Evolutionary conservation across 2,797 vertebrate species (phyloP), one percentile per base, ranked within the genome.

Genomic region (Hafferia zeledoni): DNA sequence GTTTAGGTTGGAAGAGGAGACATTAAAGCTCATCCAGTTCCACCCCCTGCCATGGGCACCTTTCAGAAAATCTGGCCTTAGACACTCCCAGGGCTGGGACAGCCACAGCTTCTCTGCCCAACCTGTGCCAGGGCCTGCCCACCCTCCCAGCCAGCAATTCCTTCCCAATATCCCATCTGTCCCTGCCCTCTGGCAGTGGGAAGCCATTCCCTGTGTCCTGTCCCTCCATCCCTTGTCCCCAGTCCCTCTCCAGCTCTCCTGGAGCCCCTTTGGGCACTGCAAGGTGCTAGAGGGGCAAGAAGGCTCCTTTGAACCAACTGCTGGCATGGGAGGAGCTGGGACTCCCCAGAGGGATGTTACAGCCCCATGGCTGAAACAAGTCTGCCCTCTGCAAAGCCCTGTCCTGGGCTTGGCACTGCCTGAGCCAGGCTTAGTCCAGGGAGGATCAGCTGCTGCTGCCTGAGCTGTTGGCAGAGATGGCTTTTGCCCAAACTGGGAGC

Each of bases 71-170:
- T 28, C 16, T 28, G 49, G 27, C 16, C 49, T 52, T 52, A 27
- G 49, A 28, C 27, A 50, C 16, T n/a, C n/a, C n/a, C n/a, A n/a
- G n/a, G n/a, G 65, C 47, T 47, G 47, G 55, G 64, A 4, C 39
- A 86, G 39, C 55, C 83, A 9, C 63, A 60, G 22, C n/a, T 85
- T 11, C 83, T 85, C 71, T 63, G 30, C 17, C 2, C 19, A 70
- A 35, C 41, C 64, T 70, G 72, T 2, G 41, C 65, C 49, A 70
- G 65, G 20, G 20, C 30, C 64, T 70, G 1, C 5, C 25, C 43
- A 49, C 25, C 49, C 56, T 86, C 49, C 1, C 31, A 55, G 5
- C 0, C 39, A 53, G 0, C 0, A 77, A 85, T 69, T 46, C 16
- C 83, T 60, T 3, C 39, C 63, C 55, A 19, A 28, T 0, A 19